phyloP scores from a whole-genome alignment of 2,888 invertebrate genomes.

The Idaea straminata region DNA sequence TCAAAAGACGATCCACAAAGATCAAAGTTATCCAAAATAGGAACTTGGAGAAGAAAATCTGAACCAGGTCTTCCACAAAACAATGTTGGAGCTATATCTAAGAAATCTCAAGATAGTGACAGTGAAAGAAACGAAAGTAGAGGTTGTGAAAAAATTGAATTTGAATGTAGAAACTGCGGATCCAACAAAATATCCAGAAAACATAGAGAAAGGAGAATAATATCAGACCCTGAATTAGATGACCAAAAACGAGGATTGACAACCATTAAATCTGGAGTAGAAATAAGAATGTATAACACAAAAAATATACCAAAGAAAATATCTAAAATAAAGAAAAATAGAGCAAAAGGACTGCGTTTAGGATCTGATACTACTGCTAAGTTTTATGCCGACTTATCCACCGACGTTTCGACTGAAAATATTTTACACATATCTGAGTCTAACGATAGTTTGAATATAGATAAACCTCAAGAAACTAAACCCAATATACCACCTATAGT shows the following conservation, averaged over 20 bases:
- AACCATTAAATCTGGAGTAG: slow-evolving; percentile 60
- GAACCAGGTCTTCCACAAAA: slow-evolving; percentile 83
- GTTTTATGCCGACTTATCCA: slow-evolving; percentile 83
- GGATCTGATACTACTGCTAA: slow-evolving; percentile 79
- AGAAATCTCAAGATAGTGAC: slow-evolving; percentile 63
- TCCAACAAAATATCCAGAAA: slow-evolving; percentile 67
- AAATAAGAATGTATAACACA: slow-evolving; percentile 82
- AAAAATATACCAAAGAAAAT: slow-evolving; percentile 86
- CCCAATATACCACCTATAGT: slow-evolving; percentile 47
- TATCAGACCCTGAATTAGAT: slow-evolving; percentile 66
- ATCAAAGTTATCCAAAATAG: slow-evolving; percentile 75
- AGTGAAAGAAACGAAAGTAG: slow-evolving; percentile 54
- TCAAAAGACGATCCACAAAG: slow-evolving; percentile 76
- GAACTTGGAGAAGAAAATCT: slow-evolving; percentile 86
- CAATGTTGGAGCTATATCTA: slow-evolving; percentile 48
- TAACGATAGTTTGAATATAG: slow-evolving; percentile 80
- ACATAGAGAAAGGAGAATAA: slow-evolving; percentile 50
- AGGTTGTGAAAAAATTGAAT: slow-evolving; percentile 70
- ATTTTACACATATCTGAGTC: slow-evolving; percentile 83
- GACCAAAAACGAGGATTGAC: slow-evolving; percentile 42
- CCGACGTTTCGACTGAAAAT: slow-evolving; percentile 82
- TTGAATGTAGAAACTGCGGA: slow-evolving; percentile 72
- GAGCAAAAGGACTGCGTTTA: slow-evolving; percentile 76
- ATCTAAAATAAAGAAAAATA: slow-evolving; percentile 84
- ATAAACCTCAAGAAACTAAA: slow-evolving; percentile 51